Percentiles rank a stretch among this genome's conserved stretches.
Conservation (phyloP, 2,888 invertebrate species). For the Drosophila rubida region DNA sequence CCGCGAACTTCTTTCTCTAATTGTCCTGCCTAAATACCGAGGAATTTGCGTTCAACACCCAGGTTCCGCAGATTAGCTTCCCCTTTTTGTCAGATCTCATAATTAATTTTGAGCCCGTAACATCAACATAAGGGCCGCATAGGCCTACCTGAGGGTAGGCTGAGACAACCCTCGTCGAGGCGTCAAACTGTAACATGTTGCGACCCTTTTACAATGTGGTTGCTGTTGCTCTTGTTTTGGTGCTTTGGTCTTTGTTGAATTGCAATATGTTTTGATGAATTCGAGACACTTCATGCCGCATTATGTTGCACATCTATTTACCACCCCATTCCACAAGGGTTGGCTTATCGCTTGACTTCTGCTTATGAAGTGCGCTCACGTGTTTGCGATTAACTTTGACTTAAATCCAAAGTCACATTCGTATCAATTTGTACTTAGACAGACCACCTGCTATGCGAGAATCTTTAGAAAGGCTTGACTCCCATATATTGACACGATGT, state of each 20-base stretch:
- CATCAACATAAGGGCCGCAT: constrained; percentile 18
- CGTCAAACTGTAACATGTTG: constrained; percentile 30
- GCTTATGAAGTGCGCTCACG: constrained; percentile 75
- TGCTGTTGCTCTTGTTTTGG: constrained; percentile 57
- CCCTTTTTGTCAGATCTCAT: constrained; percentile 49
- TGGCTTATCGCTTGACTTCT: constrained; percentile 33
- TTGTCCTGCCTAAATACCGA: constrained; percentile 65
- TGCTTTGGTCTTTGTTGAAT: constrained; percentile 27
- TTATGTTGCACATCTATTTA: constrained; percentile 51
- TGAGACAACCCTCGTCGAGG: constrained; percentile 35
- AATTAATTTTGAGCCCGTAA: constrained; percentile 61
- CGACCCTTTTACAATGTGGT: constrained; percentile 43
- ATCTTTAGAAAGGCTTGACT: constrained; percentile 2
- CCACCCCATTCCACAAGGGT: constrained; percentile 22
- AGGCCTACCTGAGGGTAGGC: constrained; percentile 13
- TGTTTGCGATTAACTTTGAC: constrained; percentile 75
- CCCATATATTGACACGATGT: neutral
- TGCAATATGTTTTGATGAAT: constrained; percentile 79
- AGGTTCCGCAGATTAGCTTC: constrained; percentile 65
- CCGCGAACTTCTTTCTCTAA: neutral
- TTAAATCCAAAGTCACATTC: constrained; percentile 26
- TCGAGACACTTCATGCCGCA: constrained; percentile 83
- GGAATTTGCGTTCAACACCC: constrained; percentile 80
- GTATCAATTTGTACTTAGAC: constrained; percentile 18
- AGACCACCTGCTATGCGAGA: constrained; percentile 69